Conservation (phyloP, 2,797 vertebrate species). For the Varecia variegata region DNA sequence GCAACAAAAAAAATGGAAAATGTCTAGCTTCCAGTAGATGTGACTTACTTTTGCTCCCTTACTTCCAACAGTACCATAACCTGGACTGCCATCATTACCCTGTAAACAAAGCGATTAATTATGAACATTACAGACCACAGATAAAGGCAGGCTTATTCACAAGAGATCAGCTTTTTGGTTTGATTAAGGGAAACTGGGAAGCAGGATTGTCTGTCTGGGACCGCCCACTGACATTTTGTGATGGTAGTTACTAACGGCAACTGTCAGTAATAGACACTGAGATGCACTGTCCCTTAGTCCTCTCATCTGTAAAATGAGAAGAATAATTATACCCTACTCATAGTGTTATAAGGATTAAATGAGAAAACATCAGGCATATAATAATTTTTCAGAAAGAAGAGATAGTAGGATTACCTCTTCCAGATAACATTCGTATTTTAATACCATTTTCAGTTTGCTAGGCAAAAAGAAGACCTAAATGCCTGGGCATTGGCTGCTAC, state of each 20-base stretch:
- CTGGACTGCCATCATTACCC: conserved; percentile 73
- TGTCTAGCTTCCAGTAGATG: not conserved
- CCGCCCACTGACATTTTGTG: not conserved
- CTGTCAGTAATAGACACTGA: not conserved
- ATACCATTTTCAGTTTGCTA: not conserved
- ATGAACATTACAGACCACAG: not conserved
- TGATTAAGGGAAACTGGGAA: not conserved
- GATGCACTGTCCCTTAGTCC: not conserved
- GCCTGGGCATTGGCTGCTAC: not conserved
- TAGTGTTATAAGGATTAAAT: not conserved
- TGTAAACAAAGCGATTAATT: conserved; percentile 44
- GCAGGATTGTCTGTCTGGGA: not conserved
- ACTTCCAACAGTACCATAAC: conserved; percentile 64
- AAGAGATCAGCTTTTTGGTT: not conserved
- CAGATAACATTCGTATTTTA: not conserved
- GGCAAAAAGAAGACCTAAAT: not conserved
- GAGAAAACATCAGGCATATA: not conserved
- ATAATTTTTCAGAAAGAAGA: not conserved
- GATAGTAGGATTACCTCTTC: not conserved
- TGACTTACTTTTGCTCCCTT: conserved; percentile 80
- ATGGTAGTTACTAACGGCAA: not conserved
- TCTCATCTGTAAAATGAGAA: not conserved
- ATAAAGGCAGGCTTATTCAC: not conserved
- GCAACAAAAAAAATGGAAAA: not conserved
- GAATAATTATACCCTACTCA: not conserved